Percentiles rank a stretch among this genome's conserved stretches.
Conservation (phyloP, 2,888 invertebrate species). For the Thyatira batis region DNA sequence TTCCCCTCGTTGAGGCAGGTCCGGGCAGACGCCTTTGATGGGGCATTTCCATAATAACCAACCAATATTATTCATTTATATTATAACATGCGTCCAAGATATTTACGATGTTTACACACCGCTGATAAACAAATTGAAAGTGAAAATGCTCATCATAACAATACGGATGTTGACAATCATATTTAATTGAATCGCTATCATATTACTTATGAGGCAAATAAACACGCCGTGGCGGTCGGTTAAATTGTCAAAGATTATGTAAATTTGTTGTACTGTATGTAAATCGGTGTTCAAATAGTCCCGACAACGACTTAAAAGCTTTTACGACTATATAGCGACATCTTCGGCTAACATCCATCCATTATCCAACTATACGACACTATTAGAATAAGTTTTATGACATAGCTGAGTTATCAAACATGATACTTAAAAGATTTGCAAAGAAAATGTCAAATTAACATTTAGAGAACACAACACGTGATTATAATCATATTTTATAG, state of each 20-base stretch:
- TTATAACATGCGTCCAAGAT: slow-evolving; percentile 26
- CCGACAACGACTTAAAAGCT: slow-evolving; percentile 12
- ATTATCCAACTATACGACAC: background rate
- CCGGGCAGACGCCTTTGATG: slow-evolving; percentile 71
- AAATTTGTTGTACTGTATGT: slow-evolving; percentile 15
- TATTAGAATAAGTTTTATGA: background rate
- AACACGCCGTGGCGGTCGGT: slow-evolving; percentile 9
- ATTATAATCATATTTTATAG: no score
- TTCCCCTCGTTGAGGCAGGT: slow-evolving; percentile 73
- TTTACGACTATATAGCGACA: slow-evolving; percentile 10
- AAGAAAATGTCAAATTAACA: background rate
- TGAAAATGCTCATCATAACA: slow-evolving; percentile 22
- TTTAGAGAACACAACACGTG: no score
- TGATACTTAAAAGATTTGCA: background rate
- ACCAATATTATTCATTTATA: slow-evolving; percentile 44
- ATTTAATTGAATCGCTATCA: slow-evolving; percentile 15
- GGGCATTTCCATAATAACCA: slow-evolving; percentile 70
- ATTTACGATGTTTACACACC: slow-evolving; percentile 24
- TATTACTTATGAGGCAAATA: slow-evolving; percentile 7
- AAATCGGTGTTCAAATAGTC: slow-evolving; percentile 12
- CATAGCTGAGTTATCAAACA: background rate
- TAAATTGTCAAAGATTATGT: slow-evolving; percentile 12
- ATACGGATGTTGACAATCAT: slow-evolving; percentile 7
- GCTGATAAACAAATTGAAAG: slow-evolving; percentile 29
- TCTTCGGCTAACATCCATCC: background rate